phyloP scores from a whole-genome alignment of 2,888 invertebrate species.

The Folsomia candida region DNA sequence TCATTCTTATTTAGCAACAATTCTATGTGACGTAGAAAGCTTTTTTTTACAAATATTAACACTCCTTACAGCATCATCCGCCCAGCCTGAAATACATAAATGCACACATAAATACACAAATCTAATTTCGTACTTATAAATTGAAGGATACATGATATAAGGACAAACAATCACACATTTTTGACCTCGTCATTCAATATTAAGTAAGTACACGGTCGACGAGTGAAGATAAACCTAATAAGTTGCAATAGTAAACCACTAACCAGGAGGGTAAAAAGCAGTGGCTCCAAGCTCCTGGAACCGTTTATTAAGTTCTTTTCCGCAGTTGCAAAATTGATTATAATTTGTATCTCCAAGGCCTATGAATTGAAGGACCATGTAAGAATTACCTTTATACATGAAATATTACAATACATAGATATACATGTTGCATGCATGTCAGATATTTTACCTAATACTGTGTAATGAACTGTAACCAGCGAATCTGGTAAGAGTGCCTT shows the following conservation, averaged over 20 bases:
- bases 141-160: too few relatives aligned
- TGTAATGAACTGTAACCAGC: constrained; percentile 55
- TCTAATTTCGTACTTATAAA: too few relatives aligned
- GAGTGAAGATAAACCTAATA: constrained; percentile 55
- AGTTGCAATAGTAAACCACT: too few relatives aligned
- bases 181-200: not conserved
- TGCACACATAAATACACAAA: too few relatives aligned
- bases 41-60: not conserved
- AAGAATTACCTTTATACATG: not conserved
- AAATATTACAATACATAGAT: not conserved
- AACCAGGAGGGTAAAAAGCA: constrained; percentile 57
- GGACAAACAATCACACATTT: not conserved
- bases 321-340: constrained; percentile 59
- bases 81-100: too few relatives aligned
- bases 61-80: constrained; percentile 20
- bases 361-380: constrained; percentile 44
- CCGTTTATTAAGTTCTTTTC: constrained; percentile 55
- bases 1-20: constrained; percentile 18
- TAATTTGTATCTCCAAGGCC: constrained; percentile 63
- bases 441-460: constrained; percentile 56
- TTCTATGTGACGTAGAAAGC: not conserved
- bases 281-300: constrained; percentile 57
- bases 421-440: not conserved
- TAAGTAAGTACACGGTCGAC: not conserved
- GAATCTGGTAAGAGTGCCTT: constrained; percentile 53